Evolutionary conservation across 2,888 invertebrate genomes (phyloP).

Genomic region (Synanthedon myopaeformis): DNA sequence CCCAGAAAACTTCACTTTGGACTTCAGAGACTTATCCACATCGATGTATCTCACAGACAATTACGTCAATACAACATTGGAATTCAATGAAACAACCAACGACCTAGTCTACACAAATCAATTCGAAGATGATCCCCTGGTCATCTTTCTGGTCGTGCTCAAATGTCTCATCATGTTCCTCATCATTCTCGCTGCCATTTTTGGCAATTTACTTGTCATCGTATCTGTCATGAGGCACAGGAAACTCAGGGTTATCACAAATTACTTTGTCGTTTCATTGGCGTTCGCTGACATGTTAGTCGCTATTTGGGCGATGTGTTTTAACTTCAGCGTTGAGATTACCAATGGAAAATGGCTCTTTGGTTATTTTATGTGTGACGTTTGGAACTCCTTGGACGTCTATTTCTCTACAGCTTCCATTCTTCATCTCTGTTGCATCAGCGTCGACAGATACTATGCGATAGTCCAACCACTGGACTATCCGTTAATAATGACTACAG

Average conservation of each 20-base stretch:
- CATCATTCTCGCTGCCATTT: conserved; percentile 88
- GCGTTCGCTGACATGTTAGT: conserved; percentile 96
- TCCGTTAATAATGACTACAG: conserved; percentile 91
- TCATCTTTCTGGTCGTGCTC: conserved; percentile 71
- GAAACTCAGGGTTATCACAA: conserved; percentile 84
- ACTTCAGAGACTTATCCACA: conserved; percentile 46
- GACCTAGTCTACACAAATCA: conserved; percentile 48
- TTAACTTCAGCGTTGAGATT: conserved; percentile 90
- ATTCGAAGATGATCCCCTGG: conserved; percentile 57
- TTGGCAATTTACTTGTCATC: conserved; percentile 91
- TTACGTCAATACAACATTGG: conserved; percentile 41
- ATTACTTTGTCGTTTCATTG: conserved; percentile 95
- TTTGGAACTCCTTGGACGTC: conserved; percentile 96
- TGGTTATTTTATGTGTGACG: conserved; percentile 92
- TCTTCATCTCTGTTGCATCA: conserved; percentile 92
- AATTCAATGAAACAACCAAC: conserved; percentile 41
- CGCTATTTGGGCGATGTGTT: conserved; percentile 94
- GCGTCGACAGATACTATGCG: conserved; percentile 89
- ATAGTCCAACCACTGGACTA: conserved; percentile 95
- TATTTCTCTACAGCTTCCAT: conserved; percentile 95
- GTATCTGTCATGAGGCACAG: conserved; percentile 80
- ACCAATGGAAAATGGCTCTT: conserved; percentile 89
- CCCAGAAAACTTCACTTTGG: conserved; percentile 40
- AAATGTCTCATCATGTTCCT: conserved; percentile 88
- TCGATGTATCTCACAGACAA: conserved; percentile 60